A percentile compares a stretch with the other conserved stretches of the same genome.
These are phyloP conservation scores for Hydropotes inermis DNA, from an alignment of 2,113 vertebrate species.

Conservation along the genomic window DNA sequence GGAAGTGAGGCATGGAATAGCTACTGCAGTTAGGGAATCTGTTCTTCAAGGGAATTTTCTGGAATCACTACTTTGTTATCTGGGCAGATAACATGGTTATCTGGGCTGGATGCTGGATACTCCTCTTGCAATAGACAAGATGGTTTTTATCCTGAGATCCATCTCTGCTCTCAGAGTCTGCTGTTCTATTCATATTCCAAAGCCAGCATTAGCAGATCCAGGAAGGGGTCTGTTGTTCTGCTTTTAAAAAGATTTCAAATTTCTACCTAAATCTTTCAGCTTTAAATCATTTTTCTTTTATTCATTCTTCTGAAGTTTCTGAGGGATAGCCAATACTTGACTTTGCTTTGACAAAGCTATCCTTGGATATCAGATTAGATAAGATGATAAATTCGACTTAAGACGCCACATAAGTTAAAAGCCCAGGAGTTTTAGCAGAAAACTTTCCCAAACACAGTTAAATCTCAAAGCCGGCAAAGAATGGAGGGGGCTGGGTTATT, in stretches of 20 bases:
- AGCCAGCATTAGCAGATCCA: constrained; percentile 35
- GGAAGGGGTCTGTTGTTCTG: not conserved
- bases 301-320: constrained; percentile 58
- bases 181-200: constrained; percentile 52
- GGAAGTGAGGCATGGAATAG: not conserved
- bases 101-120: not conserved
- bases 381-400: constrained; percentile 53
- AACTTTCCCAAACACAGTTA: constrained; percentile 41
- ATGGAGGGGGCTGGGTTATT: not conserved
- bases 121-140: not conserved
- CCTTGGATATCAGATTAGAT: constrained; percentile 57
- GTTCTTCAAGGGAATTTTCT: not conserved
- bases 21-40: not conserved
- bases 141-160: not conserved
- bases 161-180: not conserved
- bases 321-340: constrained; percentile 31
- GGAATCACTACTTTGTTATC: not conserved
- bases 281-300: constrained; percentile 70
- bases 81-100: not conserved
- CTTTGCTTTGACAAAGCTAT: constrained; percentile 43
- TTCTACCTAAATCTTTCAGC: constrained; percentile 60
- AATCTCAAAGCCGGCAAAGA: constrained; percentile 34
- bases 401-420: constrained; percentile 49
- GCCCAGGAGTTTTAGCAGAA: constrained; percentile 40
- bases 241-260: constrained; percentile 61